Base-by-base conservation (phyloP, 2,113 vertebrate genomes). In the Brachypodius melanocephalos region DNA sequence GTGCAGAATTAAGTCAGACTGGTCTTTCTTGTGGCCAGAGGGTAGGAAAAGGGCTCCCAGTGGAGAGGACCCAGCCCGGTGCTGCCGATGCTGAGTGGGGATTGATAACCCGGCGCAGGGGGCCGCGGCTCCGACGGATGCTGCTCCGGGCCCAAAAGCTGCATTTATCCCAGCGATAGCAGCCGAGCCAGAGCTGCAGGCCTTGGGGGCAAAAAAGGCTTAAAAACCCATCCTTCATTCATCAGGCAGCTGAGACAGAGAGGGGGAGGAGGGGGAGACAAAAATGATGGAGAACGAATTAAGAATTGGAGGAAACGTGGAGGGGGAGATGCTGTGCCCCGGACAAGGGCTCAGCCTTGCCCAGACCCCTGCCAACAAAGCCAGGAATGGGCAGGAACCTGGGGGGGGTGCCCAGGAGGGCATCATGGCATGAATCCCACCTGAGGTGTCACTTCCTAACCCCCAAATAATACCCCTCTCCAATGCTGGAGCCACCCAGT, bases 81-180 rank as follows among this genome's bases (percentile, higher is more conserved):
- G 43, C 80, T 63, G 92, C 92, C 15, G 78, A 31, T 87, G 88
- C 86, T 96, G 93, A 95, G 96, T 52, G 6, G 93, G 97, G 96
- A 96, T 96, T 97, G 97, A 97, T 97, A 97, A 97, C 96, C 96
- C 92, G 26, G 93, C 21, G 6, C 88, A 63, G 86, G 22, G 46
- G 7, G 31, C n/a, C 2, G 24, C 25, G 25, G 68, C 90, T 69
- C 92, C 76, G 24, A 8, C 38, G 91, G 90, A 88, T 90, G 90
- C 88, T 84, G 95, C 97, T 94, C 74, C 28, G 3, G 97, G 96
- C 96, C 83, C 17, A 61, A 88, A 89, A 94, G 83, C 96, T 95
- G 97, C 89, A 71, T 97, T 97, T 97, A 95, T 96, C 96, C 97
- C 92, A 67, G 95, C 40, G 96, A 97, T 97, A 97, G 96, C 96